Base-by-base conservation (phyloP, 2,888 invertebrate genomes). In the Orthosia gracilis region DNA sequence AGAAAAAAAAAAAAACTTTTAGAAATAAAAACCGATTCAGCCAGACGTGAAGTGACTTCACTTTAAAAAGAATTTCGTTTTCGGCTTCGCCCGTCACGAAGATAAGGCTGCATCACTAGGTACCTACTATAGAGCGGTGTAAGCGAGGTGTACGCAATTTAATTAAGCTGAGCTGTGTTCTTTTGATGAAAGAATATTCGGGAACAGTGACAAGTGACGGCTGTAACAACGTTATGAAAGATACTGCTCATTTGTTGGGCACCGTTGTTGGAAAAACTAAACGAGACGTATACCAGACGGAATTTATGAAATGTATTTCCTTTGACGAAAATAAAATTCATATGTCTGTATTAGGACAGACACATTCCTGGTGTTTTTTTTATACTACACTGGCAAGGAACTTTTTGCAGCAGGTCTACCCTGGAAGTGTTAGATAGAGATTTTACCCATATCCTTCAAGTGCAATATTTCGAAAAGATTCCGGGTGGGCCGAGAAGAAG, bases 161-260 rank as follows among this genome's bases (percentile, higher is more conserved):
- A 65, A 81, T 82, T 63, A 67, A 66, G 52, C 59, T 18, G 58
- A 45, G 17, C 13, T 64, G 54, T 71, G 63, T 61, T 71, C 52
- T 72, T 80, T 69, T 81, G 64, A 80, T 80, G 72, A 69, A 81
- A 72, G 50, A 54, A 81, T 61, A 52, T 58, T 76, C 49, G 58
- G 55, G 76, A 59, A 40, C 59, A 61, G 52, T 52, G 76, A 80
- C 76, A 58, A 68, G 55, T 80, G 63, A 78, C 52, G 62, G 47
- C 54, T 64, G 47, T 75, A 62, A 79, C 75, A 66, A 69, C 64
- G 54, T 69, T 75, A 79, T 47, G 58, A 66, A 55, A 66, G 58
- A 70, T 69, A 62, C 61, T 74, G 62, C 57, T 62, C 23, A 69
- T 78, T 79, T 64, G 31, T 64, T 50, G 13, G 15, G 54, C 52